Evolutionary conservation across 2,888 invertebrate genomes (phyloP), one percentile per base, ranked within the genome.

Genomic region (Oasisia sp.): DNA sequence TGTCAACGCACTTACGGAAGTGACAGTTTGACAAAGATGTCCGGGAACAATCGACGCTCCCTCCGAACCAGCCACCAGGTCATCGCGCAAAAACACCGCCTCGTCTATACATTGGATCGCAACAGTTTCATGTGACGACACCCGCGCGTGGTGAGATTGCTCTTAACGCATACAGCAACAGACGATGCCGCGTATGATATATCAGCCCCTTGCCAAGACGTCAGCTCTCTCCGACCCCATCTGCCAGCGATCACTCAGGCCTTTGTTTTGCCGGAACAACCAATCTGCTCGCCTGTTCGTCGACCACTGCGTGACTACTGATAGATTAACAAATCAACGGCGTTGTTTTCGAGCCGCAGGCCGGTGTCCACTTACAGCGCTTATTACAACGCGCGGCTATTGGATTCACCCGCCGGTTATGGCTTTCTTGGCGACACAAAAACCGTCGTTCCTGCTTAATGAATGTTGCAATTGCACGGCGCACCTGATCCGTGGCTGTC

Each of bases 291-390:
- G 14, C 74, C 74, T 19, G 74, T 27, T 74, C 19, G 27, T 27
- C 74, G 74, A 74, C 74, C 27, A 74, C 74, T 74, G 74, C 74
- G 74, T 74, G 74, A 74, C 74, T 19, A 74, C 74, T 74, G 74
- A 74, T n/a, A 74, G n/a, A 74, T 74, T 74, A 74, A 74, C 74
- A 74, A 74, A 74, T 74, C 74, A 74, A 74, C 74, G 27, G 74
- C 74, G 74, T 74, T 74, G 74, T 74, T 74, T 74, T 74, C 74
- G 74, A 74, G 74, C 8, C 74, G 74, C 27, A 3, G 7, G 74
- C 0, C 74, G 74, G 74, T 74, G 74, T 74, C 74, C 74, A 74
- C 74, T 74, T 74, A 74, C 74, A 27, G 74, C 27, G 74, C 27
- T 74, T 74, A 74, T 74, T 74, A 74, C 19, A 74, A 19, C 14